A percentile compares a stretch with the other conserved stretches of the same genome.
Conservation (phyloP, 2,888 invertebrate species). For the Alsophila aescularia region DNA sequence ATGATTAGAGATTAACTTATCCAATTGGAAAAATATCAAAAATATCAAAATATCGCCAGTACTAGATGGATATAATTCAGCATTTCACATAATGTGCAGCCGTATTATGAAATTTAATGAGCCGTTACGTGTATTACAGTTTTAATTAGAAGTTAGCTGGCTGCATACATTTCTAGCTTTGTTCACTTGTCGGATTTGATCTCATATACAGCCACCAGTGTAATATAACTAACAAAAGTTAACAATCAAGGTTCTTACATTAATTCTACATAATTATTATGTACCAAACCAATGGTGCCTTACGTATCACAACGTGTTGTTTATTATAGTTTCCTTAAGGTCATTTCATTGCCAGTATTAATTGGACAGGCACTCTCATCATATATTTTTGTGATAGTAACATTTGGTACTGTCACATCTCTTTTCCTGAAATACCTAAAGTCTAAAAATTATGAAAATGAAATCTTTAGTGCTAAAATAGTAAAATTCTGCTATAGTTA, state of each 20-base stretch:
- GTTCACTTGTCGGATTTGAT: slow-evolving; percentile 75
- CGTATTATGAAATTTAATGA: slow-evolving; percentile 6
- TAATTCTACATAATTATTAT: slow-evolving; percentile 36
- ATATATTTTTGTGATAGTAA: slow-evolving; percentile 18
- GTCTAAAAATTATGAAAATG: slow-evolving; percentile 50
- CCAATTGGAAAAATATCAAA: background rate
- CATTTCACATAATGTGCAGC: slow-evolving; percentile 5
- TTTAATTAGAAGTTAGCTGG: slow-evolving; percentile 30
- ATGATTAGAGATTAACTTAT: background rate
- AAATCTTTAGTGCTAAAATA: slow-evolving; percentile 72
- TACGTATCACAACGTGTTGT: slow-evolving; percentile 50
- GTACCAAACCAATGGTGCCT: slow-evolving; percentile 78
- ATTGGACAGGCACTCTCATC: slow-evolving; percentile 31
- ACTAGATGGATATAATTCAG: slow-evolving; percentile 20
- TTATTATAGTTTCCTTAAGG: slow-evolving; percentile 41
- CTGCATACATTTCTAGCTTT: slow-evolving; percentile 33
- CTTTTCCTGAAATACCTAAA: slow-evolving; percentile 19
- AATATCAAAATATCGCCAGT: slow-evolving; percentile 3
- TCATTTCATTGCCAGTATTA: slow-evolving; percentile 37
- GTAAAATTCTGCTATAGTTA: slow-evolving; percentile 81
- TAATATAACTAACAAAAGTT: slow-evolving; percentile 47
- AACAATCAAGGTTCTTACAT: slow-evolving; percentile 50
- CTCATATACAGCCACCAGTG: slow-evolving; percentile 80
- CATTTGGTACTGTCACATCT: slow-evolving; percentile 17
- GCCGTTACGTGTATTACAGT: slow-evolving; percentile 16